Percentiles rank a stretch among this genome's conserved stretches.
Conservation (phyloP, 2,888 invertebrate genomes). For the Geotrupes spiniger region DNA sequence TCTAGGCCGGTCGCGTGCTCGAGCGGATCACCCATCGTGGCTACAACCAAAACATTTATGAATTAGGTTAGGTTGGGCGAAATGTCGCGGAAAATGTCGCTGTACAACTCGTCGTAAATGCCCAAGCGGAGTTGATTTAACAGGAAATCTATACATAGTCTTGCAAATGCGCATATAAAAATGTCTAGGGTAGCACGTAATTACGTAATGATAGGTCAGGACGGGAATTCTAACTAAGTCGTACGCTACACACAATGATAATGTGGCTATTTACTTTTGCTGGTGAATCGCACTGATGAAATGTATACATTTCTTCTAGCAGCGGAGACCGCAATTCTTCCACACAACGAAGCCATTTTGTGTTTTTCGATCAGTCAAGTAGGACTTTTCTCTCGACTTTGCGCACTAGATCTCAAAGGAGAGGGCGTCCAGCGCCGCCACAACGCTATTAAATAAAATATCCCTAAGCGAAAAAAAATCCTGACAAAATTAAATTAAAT, state of each 20-base stretch:
- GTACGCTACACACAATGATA: constrained; percentile 10
- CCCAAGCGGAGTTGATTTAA: no score
- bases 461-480: no score
- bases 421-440: constrained; percentile 14
- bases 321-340: constrained; percentile 65
- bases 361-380: not conserved
- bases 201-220: constrained; percentile 42
- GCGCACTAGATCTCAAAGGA: not conserved
- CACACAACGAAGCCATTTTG: constrained; percentile 75
- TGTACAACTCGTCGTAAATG: no score
- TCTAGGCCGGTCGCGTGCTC: constrained; percentile 94
- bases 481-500: no score
- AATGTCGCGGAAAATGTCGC: no score
- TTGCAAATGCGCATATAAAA: no score
- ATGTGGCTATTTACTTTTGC: constrained; percentile 65
- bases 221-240: constrained; percentile 18
- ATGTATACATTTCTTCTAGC: constrained; percentile 63
- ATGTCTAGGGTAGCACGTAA: constrained; percentile 21
- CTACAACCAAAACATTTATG: constrained; percentile 47
- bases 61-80: no score
- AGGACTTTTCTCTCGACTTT: not conserved
- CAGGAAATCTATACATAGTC: no score
- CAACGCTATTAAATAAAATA: not conserved
- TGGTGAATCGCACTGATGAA: constrained; percentile 59
- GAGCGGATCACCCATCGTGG: constrained; percentile 77